Base-by-base conservation (phyloP, 1,140 invertebrate genomes). In the Hydropsyche tenuis region DNA sequence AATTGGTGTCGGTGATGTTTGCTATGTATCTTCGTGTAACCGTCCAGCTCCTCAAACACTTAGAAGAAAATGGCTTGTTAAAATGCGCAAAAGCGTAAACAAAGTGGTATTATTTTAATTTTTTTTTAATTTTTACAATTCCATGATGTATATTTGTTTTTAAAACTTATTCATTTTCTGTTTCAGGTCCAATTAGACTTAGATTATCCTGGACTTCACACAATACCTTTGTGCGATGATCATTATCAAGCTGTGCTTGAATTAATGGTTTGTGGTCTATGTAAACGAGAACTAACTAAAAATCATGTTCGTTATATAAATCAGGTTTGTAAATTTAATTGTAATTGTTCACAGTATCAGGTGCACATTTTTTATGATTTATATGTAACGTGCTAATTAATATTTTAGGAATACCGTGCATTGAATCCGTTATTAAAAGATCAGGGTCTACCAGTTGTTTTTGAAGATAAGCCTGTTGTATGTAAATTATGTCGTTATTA, bases 401-500 rank as follows among this genome's bases (percentile, higher is more conserved):
- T 4, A 18, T 83, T 83, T 27, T 79, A 88, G 79, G 91, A 92
- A 77, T 89, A 88, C 45, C 82, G 86, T 74, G 88, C 91, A 25
- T 75, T 94, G 73, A 93, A 94, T 80, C 85, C 87, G 69, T 83
- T 88, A 1, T 83, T 94, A 3, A 80, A 81, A 46, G 85, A 87
- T 65, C 88, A 91, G 76, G 87, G 89, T 5, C 86, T 94, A 12
- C 92, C 91, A 0, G 89, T 92, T n/a, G 75, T 80, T 76, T 83
- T 86, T 72, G 48, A 53, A 0, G 83, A 82, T 75, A 83, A 85
- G 30, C 87, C 89, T 0, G 88, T 92, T 75, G 88, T 94, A 11
- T 94, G 93, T 81, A 94, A 94, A 82, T 81, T 92, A 4, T 94
- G 93, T 78, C 89, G 90, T 72, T 91, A 92, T 79, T 94, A 91